phyloP scores from a whole-genome alignment of 1,140 invertebrate species.

The Ctenoplectra terminalis region DNA sequence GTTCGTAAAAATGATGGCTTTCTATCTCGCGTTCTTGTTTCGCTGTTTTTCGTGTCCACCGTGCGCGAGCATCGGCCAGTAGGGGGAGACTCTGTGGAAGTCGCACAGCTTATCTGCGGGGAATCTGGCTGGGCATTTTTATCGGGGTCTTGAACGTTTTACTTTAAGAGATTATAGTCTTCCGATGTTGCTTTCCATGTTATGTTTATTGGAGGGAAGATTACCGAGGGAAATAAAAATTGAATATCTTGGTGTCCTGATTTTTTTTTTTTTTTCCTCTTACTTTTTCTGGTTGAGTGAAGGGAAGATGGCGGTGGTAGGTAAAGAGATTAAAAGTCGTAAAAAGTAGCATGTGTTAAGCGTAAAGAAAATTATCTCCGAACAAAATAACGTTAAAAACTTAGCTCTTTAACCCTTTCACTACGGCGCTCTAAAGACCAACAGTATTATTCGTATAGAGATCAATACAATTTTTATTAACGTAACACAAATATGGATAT shows the following conservation, averaged over 20 bases:
- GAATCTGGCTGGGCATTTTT: slow-evolving; percentile 23
- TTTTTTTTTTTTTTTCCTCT: too few species aligned
- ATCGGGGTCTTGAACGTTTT: slow-evolving; percentile 13
- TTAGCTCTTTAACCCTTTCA: too few species aligned
- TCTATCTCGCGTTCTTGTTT: slow-evolving; percentile 23
- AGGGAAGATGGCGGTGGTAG: neutral
- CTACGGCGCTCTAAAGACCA: too few species aligned
- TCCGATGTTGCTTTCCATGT: slow-evolving; percentile 1
- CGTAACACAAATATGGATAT: too few species aligned
- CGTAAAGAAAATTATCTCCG: too few species aligned
- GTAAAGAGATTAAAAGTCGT: too few species aligned
- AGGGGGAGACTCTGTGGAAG: neutral
- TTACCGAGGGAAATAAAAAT: slow-evolving; percentile 11
- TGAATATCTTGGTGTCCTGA: neutral
- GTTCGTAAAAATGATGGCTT: slow-evolving; percentile 42
- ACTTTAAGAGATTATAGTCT: slow-evolving; percentile 27
- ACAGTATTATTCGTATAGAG: too few species aligned
- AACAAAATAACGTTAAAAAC: too few species aligned
- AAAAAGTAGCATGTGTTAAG: too few species aligned
- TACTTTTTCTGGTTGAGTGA: neutral
- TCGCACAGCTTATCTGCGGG: slow-evolving; percentile 3
- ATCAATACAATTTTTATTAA: too few species aligned
- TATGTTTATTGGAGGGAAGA: slow-evolving; percentile 2
- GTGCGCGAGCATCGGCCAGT: neutral
- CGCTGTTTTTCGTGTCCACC: slow-evolving; percentile 6